Evolutionary conservation across 2,888 invertebrate genomes (phyloP), one percentile per base, ranked within the genome.

Genomic region (Athripsodes cinereus): DNA sequence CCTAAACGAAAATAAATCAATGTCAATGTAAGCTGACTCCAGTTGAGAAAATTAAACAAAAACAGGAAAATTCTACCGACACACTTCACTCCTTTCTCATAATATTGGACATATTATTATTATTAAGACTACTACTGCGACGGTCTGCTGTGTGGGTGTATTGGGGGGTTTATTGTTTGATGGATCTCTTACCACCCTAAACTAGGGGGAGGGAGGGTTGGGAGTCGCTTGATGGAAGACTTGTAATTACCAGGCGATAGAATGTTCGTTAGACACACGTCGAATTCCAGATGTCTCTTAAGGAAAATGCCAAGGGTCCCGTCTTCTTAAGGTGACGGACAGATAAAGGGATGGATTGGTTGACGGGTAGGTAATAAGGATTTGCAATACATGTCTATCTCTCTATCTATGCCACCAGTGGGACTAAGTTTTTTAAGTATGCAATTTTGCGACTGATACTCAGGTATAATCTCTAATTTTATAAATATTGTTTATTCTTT

Each of bases 231-330:
- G 60, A 62, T 62, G 60, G 62, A 62, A 62, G 60, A 62, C 62
- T 58, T 62, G 60, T 62, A 62, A 62, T 62, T 62, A 62, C 53
- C 57, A 49, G 52, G 60, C 57, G 62, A 62, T 62, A 62, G 62
- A 60, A 60, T 62, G 62, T 62, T 62, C 59, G 62, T 62, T 62
- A 62, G 62, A 62, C 62, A 59, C 58, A 60, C 62, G 60, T 62
- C 62, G 60, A 62, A 62, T 62, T 62, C 62, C 62, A 62, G 62
- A 62, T 62, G 62, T 62, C 62, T 60, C 52, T 22, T 49, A 53
- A 54, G 56, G 22, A 52, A 35, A n/a, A 49, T 35, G 53, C n/a
- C 40, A 22, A 48, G 54, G 46, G 22, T 53, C 48, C 31, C 20
- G 20, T 40, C 49, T 50, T 22, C 50, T 34, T 49, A 10, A 20